These are phyloP conservation scores for Lindbergichthys nudifrons DNA, from an alignment of 2,797 vertebrate genomes.

Conservation along the genomic window DNA sequence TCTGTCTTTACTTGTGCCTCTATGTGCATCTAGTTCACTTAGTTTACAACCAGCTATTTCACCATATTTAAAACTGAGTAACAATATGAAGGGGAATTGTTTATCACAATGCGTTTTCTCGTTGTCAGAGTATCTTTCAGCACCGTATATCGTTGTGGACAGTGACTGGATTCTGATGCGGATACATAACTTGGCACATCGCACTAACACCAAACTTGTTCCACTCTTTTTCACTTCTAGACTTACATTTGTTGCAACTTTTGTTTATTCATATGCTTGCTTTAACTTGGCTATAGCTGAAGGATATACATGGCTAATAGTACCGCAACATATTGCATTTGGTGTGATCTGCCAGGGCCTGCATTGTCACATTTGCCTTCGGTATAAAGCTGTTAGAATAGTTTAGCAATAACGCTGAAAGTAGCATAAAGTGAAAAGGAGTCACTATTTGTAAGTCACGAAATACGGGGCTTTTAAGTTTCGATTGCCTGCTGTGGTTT, in stretches of 20 bases:
- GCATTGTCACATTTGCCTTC: too few relatives aligned
- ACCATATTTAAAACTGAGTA: neutral
- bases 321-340: neutral
- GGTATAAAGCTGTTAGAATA: neutral
- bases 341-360: accelerated
- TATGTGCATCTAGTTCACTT: neutral
- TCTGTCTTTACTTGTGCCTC: neutral
- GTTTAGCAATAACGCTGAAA: neutral
- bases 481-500: slow-evolving; percentile 53
- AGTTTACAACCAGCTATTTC: neutral
- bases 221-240: neutral
- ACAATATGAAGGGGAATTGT: neutral
- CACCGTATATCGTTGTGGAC: neutral
- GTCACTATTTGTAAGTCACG: neutral
- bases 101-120: neutral
- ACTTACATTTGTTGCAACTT: neutral
- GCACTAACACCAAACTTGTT: neutral
- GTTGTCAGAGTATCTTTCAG: slow-evolving; percentile 1
- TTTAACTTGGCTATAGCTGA: neutral
- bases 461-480: slow-evolving; percentile 8
- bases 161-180: neutral
- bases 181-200: neutral
- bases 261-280: neutral
- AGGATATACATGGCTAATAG: accelerated
- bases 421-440: neutral